Conservation (phyloP, 2,113 vertebrate genomes). For the Neogobius melanostomus region DNA sequence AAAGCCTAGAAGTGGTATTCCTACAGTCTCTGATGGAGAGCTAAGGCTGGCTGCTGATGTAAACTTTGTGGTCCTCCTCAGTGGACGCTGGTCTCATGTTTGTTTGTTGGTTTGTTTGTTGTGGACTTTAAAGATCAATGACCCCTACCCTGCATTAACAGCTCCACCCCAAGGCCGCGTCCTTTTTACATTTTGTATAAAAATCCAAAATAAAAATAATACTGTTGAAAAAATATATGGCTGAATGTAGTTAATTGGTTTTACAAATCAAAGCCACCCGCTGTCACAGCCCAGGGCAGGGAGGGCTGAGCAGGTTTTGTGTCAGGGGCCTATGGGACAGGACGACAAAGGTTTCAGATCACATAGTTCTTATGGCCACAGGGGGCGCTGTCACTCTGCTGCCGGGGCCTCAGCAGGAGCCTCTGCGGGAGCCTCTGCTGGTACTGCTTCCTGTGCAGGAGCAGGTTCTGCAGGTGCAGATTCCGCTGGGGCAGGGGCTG, state of each 20-base stretch:
- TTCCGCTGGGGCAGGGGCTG: conserved; percentile 76
- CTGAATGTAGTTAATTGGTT: conserved; percentile 62
- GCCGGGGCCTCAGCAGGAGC: conserved; percentile 62
- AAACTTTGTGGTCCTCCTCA: conserved; percentile 79
- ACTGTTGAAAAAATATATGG: conserved; percentile 88
- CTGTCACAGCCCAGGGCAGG: conserved; percentile 78
- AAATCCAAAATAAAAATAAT: conserved; percentile 81
- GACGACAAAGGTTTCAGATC: conserved; percentile 85
- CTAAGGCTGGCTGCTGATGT: conserved; percentile 82
- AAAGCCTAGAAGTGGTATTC: conserved; percentile 95
- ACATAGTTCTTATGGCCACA: conserved; percentile 91
- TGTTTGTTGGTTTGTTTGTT: conserved; percentile 79
- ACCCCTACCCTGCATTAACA: conserved; percentile 80
- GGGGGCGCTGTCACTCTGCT: conserved; percentile 76
- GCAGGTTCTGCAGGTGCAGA: conserved; percentile 77
- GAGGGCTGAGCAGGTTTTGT: conserved; percentile 87
- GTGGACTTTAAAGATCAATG: conserved; percentile 16
- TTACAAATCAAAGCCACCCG: conserved; percentile 72
- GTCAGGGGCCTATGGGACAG: conserved; percentile 44
- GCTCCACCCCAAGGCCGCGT: conserved; percentile 84
- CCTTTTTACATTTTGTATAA: conserved; percentile 88
- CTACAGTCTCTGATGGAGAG: conserved; percentile 92
- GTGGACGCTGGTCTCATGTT: conserved; percentile 80
- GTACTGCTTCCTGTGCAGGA: conserved; percentile 79
- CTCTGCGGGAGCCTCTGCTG: conserved; percentile 77